Base-by-base conservation (phyloP, 2,797 vertebrate species). In the Aulostomus chinensis region DNA sequence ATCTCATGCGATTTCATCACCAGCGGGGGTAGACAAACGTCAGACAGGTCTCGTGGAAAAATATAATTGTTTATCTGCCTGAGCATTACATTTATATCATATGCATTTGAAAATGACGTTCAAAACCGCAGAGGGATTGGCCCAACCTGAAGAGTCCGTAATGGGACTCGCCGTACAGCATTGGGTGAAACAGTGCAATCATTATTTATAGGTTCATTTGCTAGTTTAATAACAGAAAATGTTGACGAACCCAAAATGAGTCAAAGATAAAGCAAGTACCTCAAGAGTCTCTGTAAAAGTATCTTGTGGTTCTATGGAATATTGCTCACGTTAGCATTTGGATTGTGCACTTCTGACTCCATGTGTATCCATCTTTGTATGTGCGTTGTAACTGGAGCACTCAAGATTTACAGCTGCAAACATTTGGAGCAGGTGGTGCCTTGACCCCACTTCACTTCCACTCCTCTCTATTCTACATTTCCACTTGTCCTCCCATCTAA, bases 371-470 rank as follows among this genome's bases (percentile, higher is more conserved):
- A 13, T 65, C 49, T 73, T 52, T 29, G 58, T 51, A 24, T 40
- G 50, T 59, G 17, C 2, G 18, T 66, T 68, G 69, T 67, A 68
- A 69, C 58, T 12, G 12, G 50, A 58, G 58, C 67, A n/a, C 36
- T 17, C 31, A 62, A 80, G 62, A 80, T 69, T 72, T 85, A 85
- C 79, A 39, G 78, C 66, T 38, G 76, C 73, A 83, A 85, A 86
- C 75, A 84, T 73, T 72, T 38, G 76, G 81, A 91, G 86, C 92
- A 95, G 92, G 91, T 93, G 91, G 76, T 73, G 67, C 74, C 77
- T 77, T 60, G 47, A 74, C 53, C 56, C 80, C 82, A 28, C 46
- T 69, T 58, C 65, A 4, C 73, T 76, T 78, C 65, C 62, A 25
- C 63, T 40, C 47, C 21, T 30, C 50, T 39, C 32, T 56, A 3